Evolutionary conservation across 1,140 invertebrate species (phyloP), one percentile per base, ranked within the genome.

Genomic region (Drosophila arawakana): DNA sequence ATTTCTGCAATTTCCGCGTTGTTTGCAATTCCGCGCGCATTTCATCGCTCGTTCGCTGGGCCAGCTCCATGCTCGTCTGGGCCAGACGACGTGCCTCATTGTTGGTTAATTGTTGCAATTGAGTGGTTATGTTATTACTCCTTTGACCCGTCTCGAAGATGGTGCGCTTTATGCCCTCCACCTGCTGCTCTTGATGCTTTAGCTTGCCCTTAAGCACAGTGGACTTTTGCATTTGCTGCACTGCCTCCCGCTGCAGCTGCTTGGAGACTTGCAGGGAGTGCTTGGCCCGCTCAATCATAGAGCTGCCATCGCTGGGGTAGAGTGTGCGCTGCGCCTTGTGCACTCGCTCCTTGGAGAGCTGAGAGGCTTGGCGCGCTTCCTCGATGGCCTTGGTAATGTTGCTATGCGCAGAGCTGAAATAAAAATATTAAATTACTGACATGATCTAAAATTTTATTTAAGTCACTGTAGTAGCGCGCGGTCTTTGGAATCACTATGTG

Each of bases 381-480:
- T 93, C 88, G 0, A 96, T 96, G 25, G 95, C 94, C 13, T 94
- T 89, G 0, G 96, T 94, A 58, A 98, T 98, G 76, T 95, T 95
- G 78, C 96, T 94, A 91, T 98, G 98, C 0, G 96, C 97, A 59
- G 95, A 94, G 44, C 97, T 97, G 61, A 37, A 8, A 52, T 2
- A 47, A 21, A 9, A 47, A 13, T 9, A 39, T 21, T 1, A 2
- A 21, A 21, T 21, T 21, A 21, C 1, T 21, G 18, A 21, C 8
- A n/a, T 13, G 9, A n/a, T 3, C 3, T 7, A 25, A 71, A 71
- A 41, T 49, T 34, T 25, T 9, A 60, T 30, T 30, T 30, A 30
- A 30, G 25, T 30, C 4, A 30, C 3, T 5, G 4, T 5, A 30
- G 6, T 4, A 2, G 25, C 4, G 0, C 25, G 25, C 4, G 25